Evolutionary conservation across 2,113 vertebrate genomes (phyloP).

Genomic region (Anhinga rufa): DNA sequence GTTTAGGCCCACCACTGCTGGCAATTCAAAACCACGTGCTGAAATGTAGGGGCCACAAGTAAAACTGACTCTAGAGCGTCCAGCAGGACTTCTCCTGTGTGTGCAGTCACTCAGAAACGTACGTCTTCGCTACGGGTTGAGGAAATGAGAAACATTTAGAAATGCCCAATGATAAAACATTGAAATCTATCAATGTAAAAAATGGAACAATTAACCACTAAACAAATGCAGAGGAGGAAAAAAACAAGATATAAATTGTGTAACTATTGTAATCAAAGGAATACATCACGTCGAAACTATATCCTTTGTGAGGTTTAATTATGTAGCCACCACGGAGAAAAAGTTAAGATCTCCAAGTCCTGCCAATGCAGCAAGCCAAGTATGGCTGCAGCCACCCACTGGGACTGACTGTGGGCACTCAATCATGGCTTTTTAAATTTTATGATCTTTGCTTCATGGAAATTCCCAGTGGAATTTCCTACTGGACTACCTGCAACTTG

Average conservation of each 20-base stretch:
- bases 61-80: not conserved
- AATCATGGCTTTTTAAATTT: not conserved
- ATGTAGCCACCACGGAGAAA: not conserved
- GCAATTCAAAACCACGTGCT: not conserved
- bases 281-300: not conserved
- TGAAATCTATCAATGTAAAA: not conserved
- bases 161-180: not conserved
- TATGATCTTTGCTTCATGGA: not conserved
- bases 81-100: not conserved
- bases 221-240: not conserved
- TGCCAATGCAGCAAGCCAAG: not conserved
- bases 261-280: not conserved
- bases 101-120: not conserved
- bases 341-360: not conserved
- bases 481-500: not conserved
- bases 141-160: not conserved
- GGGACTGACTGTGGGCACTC: not conserved
- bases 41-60: not conserved
- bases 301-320: not conserved
- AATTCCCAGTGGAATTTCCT: not conserved
- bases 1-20: not conserved
- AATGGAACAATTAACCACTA: not conserved
- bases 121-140: not conserved
- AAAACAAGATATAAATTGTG: not conserved
- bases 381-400: rapidly evolving